phyloP scores from a whole-genome alignment of 2,797 vertebrate species.

The Enteromius viviparus region DNA sequence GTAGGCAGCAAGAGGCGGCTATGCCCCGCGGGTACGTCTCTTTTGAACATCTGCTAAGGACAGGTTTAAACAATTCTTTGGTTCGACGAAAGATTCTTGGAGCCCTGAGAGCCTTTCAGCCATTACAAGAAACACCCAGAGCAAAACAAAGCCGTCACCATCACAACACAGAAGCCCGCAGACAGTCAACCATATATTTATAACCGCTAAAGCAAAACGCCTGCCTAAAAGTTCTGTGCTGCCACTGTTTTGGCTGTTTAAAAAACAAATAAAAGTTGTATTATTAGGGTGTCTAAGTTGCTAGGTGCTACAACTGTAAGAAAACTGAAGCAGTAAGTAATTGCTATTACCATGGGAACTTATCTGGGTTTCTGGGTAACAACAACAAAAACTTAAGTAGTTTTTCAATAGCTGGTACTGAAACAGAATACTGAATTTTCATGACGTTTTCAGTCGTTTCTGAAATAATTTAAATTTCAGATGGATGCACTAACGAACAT shows the following conservation, averaged over 20 bases:
- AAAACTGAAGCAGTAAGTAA: constrained; percentile 7
- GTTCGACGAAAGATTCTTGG: constrained; percentile 4
- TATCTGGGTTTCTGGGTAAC: neutral
- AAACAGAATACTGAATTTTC: neutral
- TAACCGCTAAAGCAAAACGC: neutral
- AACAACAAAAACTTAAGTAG: neutral
- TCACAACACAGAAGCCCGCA: constrained; percentile 24
- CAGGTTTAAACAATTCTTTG: constrained; percentile 35
- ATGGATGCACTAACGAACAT: neutral
- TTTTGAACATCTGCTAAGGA: constrained; percentile 28
- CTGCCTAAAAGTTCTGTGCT: constrained; percentile 12
- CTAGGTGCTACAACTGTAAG: neutral
- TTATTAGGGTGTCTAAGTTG: neutral
- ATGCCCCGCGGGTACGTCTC: neutral
- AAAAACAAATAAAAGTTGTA: constrained; percentile 7
- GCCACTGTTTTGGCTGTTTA: neutral
- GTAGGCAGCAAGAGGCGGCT: neutral
- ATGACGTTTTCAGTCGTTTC: neutral
- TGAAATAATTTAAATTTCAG: neutral
- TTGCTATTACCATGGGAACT: neutral
- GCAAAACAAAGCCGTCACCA: constrained; percentile 39
- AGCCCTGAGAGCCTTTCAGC: neutral
- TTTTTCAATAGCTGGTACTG: neutral
- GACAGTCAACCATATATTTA: constrained; percentile 13
- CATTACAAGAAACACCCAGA: constrained; percentile 15